Evolutionary conservation across 2,113 vertebrate genomes (phyloP).

Genomic region (Ia io): DNA sequence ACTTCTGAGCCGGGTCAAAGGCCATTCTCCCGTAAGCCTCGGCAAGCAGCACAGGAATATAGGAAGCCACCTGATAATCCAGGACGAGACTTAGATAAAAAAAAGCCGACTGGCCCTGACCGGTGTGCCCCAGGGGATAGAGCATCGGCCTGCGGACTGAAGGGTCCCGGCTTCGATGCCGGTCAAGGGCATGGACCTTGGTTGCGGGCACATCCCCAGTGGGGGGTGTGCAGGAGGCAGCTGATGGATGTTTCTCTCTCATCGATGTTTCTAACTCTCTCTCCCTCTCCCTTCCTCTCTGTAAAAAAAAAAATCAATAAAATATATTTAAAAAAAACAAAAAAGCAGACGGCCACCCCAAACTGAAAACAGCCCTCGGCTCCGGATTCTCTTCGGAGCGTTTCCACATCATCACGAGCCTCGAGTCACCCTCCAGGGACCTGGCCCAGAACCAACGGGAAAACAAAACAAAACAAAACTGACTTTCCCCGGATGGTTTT

Average conservation of each 20-base stretch:
- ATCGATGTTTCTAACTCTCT: too few species aligned
- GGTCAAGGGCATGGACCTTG: too few species aligned
- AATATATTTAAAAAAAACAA: too few species aligned
- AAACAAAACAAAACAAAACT: neutral
- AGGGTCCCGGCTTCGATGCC: too few species aligned
- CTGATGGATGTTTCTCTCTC: too few species aligned
- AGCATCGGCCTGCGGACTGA: too few species aligned
- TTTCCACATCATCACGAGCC: conserved; percentile 48
- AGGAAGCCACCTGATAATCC: neutral
- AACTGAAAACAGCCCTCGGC: neutral
- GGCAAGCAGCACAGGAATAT: neutral
- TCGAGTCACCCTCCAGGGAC: neutral
- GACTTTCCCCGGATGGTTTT: neutral
- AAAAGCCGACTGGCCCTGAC: too few species aligned
- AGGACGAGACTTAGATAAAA: neutral
- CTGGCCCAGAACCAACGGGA: neutral
- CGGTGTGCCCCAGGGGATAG: too few species aligned
- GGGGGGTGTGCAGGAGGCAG: too few species aligned
- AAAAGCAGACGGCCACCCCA: neutral
- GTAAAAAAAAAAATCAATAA: too few species aligned
- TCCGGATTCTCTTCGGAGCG: neutral
- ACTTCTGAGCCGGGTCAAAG: neutral
- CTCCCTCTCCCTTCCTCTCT: too few species aligned
- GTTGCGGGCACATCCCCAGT: too few species aligned
- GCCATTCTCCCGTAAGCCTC: neutral